Evolutionary conservation across 2,113 vertebrate genomes (phyloP).

Genomic region (Paracanthobrama guichenoti): DNA sequence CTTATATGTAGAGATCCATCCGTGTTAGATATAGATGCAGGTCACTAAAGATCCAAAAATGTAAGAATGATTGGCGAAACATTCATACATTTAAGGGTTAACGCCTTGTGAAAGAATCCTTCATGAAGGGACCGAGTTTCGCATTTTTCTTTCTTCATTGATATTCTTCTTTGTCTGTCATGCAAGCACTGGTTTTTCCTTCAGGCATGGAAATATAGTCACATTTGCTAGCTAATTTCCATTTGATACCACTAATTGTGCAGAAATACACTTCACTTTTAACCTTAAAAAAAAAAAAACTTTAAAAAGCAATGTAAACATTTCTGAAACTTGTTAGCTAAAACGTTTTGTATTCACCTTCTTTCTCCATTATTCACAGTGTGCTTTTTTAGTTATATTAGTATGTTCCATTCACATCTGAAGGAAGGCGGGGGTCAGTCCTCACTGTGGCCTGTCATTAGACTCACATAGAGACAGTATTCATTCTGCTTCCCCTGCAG

Average conservation of each 20-base stretch:
- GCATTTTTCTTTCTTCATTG: background rate
- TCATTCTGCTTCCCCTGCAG: slow-evolving; percentile 29
- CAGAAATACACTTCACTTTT: background rate
- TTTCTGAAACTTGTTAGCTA: background rate
- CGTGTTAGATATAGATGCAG: too few species aligned
- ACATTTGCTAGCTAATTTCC: background rate
- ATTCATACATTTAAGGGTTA: background rate
- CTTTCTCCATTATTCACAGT: background rate
- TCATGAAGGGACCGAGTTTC: background rate
- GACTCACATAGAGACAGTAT: slow-evolving; percentile 29
- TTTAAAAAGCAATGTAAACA: background rate
- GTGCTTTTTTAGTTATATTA: slow-evolving; percentile 21
- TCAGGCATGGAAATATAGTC: background rate
- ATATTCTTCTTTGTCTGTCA: background rate
- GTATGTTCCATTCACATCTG: background rate
- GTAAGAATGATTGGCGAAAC: too few species aligned
- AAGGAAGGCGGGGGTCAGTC: background rate
- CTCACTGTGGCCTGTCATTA: slow-evolving; percentile 47
- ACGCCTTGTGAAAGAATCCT: background rate
- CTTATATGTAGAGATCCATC: too few species aligned
- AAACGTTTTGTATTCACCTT: background rate
- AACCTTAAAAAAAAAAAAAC: too few species aligned
- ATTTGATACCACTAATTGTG: background rate
- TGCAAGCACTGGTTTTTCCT: background rate
- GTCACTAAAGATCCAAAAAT: too few species aligned